Evolutionary conservation across 2,113 vertebrate genomes (phyloP).

Genomic region (Hassar affinis): DNA sequence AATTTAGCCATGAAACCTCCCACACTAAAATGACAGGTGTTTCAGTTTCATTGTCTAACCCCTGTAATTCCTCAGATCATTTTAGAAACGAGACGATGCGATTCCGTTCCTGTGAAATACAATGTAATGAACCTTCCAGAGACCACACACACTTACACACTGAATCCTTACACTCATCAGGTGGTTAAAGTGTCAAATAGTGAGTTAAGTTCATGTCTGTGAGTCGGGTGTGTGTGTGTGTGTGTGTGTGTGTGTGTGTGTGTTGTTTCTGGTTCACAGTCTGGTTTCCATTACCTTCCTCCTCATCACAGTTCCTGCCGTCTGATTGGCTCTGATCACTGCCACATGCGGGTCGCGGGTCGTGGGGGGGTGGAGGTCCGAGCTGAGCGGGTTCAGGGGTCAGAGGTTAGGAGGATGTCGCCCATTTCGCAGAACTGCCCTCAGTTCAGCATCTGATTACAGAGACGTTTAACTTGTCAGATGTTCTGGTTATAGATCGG

Average conservation of each 20-base stretch:
- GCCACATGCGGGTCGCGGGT: conserved; percentile 46
- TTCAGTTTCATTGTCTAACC: too few relatives aligned
- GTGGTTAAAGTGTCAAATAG: conserved; percentile 9
- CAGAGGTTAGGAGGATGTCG: conserved; percentile 45
- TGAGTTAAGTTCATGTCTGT: background rate
- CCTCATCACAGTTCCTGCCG: conserved; percentile 22
- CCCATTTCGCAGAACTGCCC: conserved; percentile 43
- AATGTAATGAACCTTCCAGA: background rate
- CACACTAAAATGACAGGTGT: too few relatives aligned
- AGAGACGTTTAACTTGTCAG: conserved; percentile 17
- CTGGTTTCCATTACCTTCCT: conserved; percentile 49
- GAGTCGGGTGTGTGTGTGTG: background rate
- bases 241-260: conserved; percentile 20
- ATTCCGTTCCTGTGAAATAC: background rate
- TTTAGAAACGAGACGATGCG: too few relatives aligned
- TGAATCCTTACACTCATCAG: background rate
- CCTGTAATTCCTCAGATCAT: too few relatives aligned
- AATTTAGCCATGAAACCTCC: too few relatives aligned
- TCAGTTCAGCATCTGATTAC: conserved; percentile 34
- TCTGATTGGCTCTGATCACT: conserved; percentile 49
- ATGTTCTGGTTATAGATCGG: conserved; percentile 8
- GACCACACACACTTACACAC: background rate
- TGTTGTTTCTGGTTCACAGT: background rate
- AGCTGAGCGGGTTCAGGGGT: conserved; percentile 5
- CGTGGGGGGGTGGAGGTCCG: background rate